phyloP scores from a whole-genome alignment of 2,888 invertebrate species.

The Dexiosoma caninum region DNA sequence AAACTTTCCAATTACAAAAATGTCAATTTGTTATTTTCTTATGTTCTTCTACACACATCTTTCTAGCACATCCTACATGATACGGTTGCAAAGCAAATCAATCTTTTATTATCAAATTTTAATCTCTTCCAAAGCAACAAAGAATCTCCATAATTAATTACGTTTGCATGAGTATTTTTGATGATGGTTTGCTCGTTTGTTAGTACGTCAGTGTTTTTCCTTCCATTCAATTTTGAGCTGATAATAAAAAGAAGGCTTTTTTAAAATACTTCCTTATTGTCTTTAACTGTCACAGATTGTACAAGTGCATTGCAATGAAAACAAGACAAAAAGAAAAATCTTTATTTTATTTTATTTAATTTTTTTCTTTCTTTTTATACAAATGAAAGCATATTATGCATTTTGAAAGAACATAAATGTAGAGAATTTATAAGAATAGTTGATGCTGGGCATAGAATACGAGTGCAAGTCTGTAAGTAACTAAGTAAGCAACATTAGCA shows the following conservation, averaged over 20 bases:
- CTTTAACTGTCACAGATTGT: conserved; percentile 57
- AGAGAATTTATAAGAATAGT: background rate
- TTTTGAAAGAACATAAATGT: background rate
- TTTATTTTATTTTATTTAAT: background rate
- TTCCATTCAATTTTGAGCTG: background rate
- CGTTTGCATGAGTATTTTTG: conserved; percentile 39
- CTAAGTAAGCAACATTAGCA: conserved; percentile 56
- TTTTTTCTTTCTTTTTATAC: too few species aligned
- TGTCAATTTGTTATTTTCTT: conserved; percentile 10
- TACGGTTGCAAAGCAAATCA: conserved; percentile 30
- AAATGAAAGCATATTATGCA: conserved; percentile 23
- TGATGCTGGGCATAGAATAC: conserved; percentile 3
- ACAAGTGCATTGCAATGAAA: conserved; percentile 27
- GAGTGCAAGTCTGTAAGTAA: too few species aligned
- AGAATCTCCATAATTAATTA: conserved; percentile 57
- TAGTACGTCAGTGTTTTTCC: too few species aligned
- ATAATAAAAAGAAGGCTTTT: background rate
- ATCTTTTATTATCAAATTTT: conserved; percentile 44
- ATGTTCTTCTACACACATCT: too few species aligned
- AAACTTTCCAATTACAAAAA: conserved; percentile 30
- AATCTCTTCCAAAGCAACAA: conserved; percentile 25
- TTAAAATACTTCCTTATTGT: conserved; percentile 61
- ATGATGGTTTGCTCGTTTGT: too few species aligned
- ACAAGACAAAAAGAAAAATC: background rate
- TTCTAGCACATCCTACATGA: background rate